Base-by-base conservation (phyloP, 2,888 invertebrate species). In the Cerceris rybyensis region DNA sequence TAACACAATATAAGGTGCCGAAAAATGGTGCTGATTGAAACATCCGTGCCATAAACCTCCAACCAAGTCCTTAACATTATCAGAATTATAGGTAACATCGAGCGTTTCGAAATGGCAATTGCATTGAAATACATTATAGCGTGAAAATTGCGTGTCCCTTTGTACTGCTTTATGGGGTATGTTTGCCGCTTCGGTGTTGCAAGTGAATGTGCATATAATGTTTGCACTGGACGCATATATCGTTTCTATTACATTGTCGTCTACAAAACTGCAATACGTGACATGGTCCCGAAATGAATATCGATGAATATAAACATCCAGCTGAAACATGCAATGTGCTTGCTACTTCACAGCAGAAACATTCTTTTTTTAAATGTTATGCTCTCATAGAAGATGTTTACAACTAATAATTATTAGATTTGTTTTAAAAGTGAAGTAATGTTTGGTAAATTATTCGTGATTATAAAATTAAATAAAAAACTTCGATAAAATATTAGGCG, bases 71-170 rank as follows among this genome's bases (percentile, higher is more conserved):
- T n/a, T n/a, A n/a, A n/a, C n/a, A n/a, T 54, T 55, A 46, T 69
- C 70, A 49, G 69, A 13, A 52, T 64, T 78, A 68, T 67, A 57
- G 42, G 8, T 63, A 65, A 17, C 61, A 39, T 28, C 46, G 70
- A 74, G 59, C 68, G 76, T 85, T 83, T 72, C 78, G 61, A 43
- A 78, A 82, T 78, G 75, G 68, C 75, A 78, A 84, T 84, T 75
- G 72, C 77, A 60, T 13, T 49, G 82, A 57, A 65, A 78, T 63
- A 83, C 76, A 76, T 72, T 78, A 84, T 83, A 85, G 75, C 76
- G 81, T 71, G 84, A 81, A 85, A 85, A 84, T 84, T 83, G 85
- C 81, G 69, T 59, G 74, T 65, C 70, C 64, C 46, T 49, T 52
- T 59, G 59, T 28, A 16, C 50, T 39, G 67, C 61, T 84, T 81